These are phyloP conservation scores for Catagonus wagneri DNA, from an alignment of 2,113 vertebrate genomes.

Conservation along the genomic window DNA sequence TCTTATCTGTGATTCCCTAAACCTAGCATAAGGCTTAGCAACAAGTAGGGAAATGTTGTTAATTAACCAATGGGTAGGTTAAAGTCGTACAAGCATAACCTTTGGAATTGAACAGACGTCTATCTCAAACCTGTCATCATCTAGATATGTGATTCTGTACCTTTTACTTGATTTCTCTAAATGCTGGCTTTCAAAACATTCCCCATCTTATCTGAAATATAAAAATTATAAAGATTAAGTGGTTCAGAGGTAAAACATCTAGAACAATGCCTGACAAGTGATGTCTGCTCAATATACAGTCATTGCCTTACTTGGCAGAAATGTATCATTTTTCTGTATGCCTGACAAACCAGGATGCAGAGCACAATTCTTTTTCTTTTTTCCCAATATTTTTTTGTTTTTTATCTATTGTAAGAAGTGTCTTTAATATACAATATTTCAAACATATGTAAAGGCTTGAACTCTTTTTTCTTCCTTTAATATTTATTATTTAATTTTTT, in stretches of 20 bases:
- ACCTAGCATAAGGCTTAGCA: background rate
- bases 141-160: background rate
- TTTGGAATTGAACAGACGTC: background rate
- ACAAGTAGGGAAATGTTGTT: background rate
- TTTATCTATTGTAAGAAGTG: no score
- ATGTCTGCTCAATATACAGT: background rate
- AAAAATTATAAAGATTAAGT: background rate
- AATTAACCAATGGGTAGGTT: background rate
- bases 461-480: no score
- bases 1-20: background rate
- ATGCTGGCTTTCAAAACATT: background rate
- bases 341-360: background rate
- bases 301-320: background rate
- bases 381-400: no score
- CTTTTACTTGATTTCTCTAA: background rate
- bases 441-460: no score
- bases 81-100: background rate
- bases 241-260: background rate
- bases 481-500: no score
- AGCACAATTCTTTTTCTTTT: background rate
- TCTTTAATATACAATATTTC: no score
- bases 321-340: background rate
- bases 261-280: background rate
- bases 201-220: background rate
- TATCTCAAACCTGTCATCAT: background rate